Base-by-base conservation (phyloP, 1,140 invertebrate species). In the Camponotus vicinus region DNA sequence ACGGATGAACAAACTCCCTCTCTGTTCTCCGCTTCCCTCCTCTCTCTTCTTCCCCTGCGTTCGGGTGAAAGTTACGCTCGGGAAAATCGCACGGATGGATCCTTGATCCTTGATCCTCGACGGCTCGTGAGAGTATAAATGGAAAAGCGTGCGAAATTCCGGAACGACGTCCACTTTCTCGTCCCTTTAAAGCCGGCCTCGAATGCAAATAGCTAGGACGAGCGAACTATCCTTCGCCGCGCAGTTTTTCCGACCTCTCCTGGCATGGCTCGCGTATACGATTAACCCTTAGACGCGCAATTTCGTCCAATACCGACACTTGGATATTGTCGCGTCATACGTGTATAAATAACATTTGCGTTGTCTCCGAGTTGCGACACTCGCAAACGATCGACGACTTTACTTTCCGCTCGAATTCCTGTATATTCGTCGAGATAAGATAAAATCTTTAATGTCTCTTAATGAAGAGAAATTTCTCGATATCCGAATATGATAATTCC, bases 81-180 rank as follows among this genome's bases (percentile, higher is more conserved):
- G 79, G 79, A 83, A 83, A 83, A 83, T 75, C 55, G 55, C 27
- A 8, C 40, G 79, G 79, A 82, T 82, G 55, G 55, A 83, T 83
- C 69, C 79, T 83, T 75, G 79, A 83, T 75, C 79, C 79, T 75
- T 75, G 69, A 73, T 75, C 79, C 69, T 37, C 27, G 13, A n/a
- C 52, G 40, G 52, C 40, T 83, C 40, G 79, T 27, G 55, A 37
- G 73, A 67, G 40, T 78, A 59, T 61, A 79, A 66, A 85, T 79
- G 73, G 73, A 85, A 85, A 85, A 78, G 73, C 42, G 79, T 59
- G 52, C 63, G 52, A 80, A 80, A 80, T 61, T 55, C 63, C 49
- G 34, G 11, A 66, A 42, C 32, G 55, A 11, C 59, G 49, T 63
- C 73, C 5, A 0, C 37, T 34, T 45, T 79, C 57, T 57, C 52